Percentiles rank a stretch among this genome's conserved stretches.
Conservation (phyloP, 1,140 invertebrate genomes). For the Drosophila repleta region DNA sequence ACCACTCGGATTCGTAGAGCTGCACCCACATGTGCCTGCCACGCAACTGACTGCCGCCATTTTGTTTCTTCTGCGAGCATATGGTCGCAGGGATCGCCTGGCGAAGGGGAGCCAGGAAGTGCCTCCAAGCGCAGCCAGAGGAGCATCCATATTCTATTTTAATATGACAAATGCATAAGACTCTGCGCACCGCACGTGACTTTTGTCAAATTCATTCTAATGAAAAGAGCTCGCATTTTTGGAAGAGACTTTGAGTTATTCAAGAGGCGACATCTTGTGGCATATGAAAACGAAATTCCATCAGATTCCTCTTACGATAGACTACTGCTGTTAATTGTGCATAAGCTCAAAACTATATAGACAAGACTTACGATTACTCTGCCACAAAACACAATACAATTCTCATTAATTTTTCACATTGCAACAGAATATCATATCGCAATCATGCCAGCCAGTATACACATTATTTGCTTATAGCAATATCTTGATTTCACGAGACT, state of each 20-base stretch:
- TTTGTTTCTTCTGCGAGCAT: constrained; percentile 48
- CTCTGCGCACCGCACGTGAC: constrained; percentile 59
- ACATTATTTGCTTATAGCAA: too few species aligned
- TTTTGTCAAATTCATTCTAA: constrained; percentile 45
- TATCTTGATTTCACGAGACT: too few species aligned
- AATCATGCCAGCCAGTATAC: too few species aligned
- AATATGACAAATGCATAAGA: constrained; percentile 50
- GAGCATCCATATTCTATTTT: constrained; percentile 55
- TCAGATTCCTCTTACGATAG: too few species aligned
- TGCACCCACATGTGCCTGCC: constrained; percentile 28
- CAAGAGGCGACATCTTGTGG: background rate
- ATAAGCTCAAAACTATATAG: too few species aligned
- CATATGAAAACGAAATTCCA: background rate
- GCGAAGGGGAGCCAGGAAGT: constrained; percentile 8
- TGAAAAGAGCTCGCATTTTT: background rate
- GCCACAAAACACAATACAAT: too few species aligned
- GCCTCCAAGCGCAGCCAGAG: constrained; percentile 11
- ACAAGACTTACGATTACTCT: too few species aligned
- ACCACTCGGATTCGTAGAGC: constrained; percentile 27
- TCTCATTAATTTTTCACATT: too few species aligned
- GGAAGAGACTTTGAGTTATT: background rate
- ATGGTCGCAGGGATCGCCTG: constrained; percentile 35
- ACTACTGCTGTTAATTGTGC: too few species aligned
- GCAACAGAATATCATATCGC: too few species aligned
- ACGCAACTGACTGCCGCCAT: constrained; percentile 34